These are phyloP conservation scores for Meriones psammophilus DNA, from an alignment of 2,797 vertebrate species.

Conservation along the genomic window DNA sequence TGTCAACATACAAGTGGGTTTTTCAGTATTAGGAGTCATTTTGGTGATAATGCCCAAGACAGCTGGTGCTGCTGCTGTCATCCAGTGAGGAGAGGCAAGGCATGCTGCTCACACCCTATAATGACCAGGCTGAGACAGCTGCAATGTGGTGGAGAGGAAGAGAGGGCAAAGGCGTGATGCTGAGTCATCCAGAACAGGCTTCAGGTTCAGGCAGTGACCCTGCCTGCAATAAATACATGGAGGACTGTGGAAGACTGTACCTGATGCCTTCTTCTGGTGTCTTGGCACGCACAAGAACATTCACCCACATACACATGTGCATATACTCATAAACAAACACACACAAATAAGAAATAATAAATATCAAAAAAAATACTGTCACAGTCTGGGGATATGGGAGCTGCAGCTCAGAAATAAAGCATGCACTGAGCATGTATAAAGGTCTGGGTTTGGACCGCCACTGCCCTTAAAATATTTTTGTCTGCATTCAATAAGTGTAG, in stretches of 20 bases:
- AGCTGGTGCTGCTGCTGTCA: neutral
- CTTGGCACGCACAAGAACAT: neutral
- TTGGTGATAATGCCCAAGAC: neutral
- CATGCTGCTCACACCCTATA: neutral
- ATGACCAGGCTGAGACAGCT: neutral
- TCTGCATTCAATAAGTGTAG: slow-evolving; percentile 27
- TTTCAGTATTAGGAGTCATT: neutral
- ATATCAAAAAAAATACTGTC: neutral
- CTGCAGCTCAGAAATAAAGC: neutral
- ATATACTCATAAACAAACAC: neutral
- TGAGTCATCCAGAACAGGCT: neutral
- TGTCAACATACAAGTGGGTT: neutral
- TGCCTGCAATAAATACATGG: neutral
- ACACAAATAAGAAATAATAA: neutral
- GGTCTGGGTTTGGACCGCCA: neutral
- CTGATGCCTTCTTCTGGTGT: neutral
- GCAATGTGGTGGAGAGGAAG: neutral
- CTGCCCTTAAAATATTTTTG: neutral
- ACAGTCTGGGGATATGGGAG: neutral
- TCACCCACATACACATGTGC: neutral
- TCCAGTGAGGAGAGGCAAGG: neutral
- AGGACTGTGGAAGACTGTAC: neutral
- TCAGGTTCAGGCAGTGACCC: neutral
- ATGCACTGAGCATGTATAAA: neutral
- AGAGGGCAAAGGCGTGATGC: neutral